Evolutionary conservation across 1,140 invertebrate species (phyloP).

Genomic region (Catajapyx aquilonaris): DNA sequence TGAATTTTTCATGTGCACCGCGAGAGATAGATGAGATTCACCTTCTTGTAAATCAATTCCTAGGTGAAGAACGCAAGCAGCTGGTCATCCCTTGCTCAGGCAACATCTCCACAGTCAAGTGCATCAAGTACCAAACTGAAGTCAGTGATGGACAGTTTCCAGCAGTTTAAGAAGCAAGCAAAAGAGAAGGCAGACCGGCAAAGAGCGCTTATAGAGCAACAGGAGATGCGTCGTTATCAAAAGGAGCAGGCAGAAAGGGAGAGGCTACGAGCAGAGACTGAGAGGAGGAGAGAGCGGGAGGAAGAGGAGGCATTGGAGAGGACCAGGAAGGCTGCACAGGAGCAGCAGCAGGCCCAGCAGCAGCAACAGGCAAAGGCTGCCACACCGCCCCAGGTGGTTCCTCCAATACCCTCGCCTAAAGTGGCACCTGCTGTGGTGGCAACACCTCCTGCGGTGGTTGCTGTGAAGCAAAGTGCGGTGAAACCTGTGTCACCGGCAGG

Average conservation of each 20-base stretch:
- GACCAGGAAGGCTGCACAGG: conserved; percentile 24
- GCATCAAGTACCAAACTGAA: conserved; percentile 11
- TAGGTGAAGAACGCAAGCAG: conserved; percentile 75
- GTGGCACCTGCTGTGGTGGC: no score
- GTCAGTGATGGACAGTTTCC: conserved; percentile 31
- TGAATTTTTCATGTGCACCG: background rate
- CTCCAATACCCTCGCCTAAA: background rate
- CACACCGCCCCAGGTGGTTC: background rate
- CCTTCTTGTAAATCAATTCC: conserved; percentile 24
- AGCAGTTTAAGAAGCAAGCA: conserved; percentile 83
- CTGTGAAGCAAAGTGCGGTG: no score
- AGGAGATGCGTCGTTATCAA: conserved; percentile 48
- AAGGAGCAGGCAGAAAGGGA: conserved; percentile 70
- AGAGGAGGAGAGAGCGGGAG: conserved; percentile 50
- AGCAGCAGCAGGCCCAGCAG: background rate
- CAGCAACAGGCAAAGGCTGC: background rate
- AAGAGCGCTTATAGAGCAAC: conserved; percentile 58
- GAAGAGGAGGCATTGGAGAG: conserved; percentile 58
- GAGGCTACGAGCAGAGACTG: conserved; percentile 51
- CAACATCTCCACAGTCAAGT: conserved; percentile 38
- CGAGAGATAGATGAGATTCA: background rate
- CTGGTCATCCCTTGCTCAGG: conserved; percentile 75
- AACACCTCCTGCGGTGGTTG: background rate
- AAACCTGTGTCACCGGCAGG: no score
- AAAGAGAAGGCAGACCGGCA: conserved; percentile 84